phyloP scores from a whole-genome alignment of 2,113 vertebrate species.

The Psammodynastes pulverulentus region DNA sequence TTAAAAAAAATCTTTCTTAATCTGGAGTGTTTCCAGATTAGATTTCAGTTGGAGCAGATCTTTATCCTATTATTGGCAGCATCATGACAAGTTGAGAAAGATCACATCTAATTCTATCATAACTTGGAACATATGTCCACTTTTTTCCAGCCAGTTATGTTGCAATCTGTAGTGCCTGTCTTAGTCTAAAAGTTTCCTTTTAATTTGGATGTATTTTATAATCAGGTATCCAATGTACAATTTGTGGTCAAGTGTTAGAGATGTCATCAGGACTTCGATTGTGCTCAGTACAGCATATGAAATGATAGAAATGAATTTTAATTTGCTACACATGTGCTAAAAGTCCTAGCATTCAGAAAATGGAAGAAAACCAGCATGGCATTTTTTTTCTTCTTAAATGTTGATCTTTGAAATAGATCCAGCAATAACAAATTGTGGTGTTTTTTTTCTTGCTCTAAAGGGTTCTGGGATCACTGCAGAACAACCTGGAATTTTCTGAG shows the following conservation, averaged over 20 bases:
- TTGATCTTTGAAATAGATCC: neutral
- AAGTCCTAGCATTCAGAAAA: neutral
- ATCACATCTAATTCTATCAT: neutral
- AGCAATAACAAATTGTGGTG: neutral
- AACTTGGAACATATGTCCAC: neutral
- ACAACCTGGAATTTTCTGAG: slow-evolving; percentile 89
- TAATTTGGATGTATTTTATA: neutral
- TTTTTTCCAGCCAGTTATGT: neutral
- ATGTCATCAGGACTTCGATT: neutral
- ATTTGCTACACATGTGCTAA: neutral
- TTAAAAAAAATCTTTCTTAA: neutral
- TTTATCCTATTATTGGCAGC: neutral
- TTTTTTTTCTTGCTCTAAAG: slow-evolving; percentile 65
- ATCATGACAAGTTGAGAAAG: neutral
- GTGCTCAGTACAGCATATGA: neutral
- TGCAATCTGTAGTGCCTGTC: neutral
- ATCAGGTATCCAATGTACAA: neutral
- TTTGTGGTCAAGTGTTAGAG: neutral
- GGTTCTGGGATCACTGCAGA: slow-evolving; percentile 91
- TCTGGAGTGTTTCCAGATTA: neutral
- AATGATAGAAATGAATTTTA: neutral
- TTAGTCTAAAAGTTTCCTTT: neutral
- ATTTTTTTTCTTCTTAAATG: neutral
- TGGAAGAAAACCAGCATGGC: neutral
- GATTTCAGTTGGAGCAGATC: neutral